Percentiles rank a stretch among this genome's conserved stretches.
These are phyloP conservation scores for Drosophila sproati DNA, from an alignment of 1,140 invertebrate genomes.

Conservation along the genomic window DNA sequence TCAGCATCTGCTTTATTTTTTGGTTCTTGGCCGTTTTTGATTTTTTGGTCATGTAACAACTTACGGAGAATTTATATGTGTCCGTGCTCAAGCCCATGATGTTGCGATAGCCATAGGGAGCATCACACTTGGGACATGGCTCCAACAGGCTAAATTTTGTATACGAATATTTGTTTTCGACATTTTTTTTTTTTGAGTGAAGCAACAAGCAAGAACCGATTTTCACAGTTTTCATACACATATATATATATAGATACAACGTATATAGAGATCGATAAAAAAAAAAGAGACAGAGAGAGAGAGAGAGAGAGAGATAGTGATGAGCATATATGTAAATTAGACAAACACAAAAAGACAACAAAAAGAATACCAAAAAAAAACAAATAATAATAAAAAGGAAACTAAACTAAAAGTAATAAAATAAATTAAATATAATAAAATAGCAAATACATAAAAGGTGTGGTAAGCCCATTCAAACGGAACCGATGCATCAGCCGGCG, in stretches of 20 bases:
- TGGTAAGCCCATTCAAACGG: not conserved
- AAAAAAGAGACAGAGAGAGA: constrained; percentile 56
- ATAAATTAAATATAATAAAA: constrained; percentile 13
- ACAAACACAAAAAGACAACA: constrained; percentile 46
- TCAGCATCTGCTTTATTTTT: not conserved
- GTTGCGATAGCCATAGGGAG: constrained; percentile 97
- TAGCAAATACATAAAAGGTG: not conserved
- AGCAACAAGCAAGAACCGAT: constrained; percentile 47
- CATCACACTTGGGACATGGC: constrained; percentile 88
- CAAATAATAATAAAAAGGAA: constrained; percentile 5
- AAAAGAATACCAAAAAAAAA: constrained; percentile 39
- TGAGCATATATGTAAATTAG: constrained; percentile 33
- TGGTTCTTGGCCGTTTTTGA: not conserved
- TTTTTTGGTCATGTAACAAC: constrained; percentile 83
- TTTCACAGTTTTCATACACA: constrained; percentile 54
- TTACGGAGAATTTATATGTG: constrained; percentile 90
- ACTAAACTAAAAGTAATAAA: constrained; percentile 7
- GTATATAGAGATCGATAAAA: constrained; percentile 39
- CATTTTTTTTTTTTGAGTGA: constrained; percentile 27
- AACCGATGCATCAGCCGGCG: not conserved
- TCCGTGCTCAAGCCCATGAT: constrained; percentile 94
- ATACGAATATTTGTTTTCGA: constrained; percentile 36
- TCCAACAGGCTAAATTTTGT: constrained; percentile 87
- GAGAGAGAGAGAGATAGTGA: constrained; percentile 41
- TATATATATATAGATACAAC: constrained; percentile 29